Evolutionary conservation across 1,140 invertebrate species (phyloP), one percentile per base, ranked within the genome.

Genomic region (Drosophila virilis): DNA sequence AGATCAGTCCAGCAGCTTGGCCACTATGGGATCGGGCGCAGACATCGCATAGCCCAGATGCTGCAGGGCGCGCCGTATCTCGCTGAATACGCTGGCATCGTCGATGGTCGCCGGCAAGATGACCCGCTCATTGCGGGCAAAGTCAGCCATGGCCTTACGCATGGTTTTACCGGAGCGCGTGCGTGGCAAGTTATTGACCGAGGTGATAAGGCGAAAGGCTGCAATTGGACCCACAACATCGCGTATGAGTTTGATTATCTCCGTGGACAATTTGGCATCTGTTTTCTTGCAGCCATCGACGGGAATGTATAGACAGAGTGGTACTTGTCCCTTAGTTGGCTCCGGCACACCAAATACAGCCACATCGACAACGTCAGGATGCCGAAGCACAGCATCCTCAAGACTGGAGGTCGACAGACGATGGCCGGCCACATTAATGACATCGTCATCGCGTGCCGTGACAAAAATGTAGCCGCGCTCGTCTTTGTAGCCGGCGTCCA

Each of bases 401-500:
- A 99, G 91, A 0, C 96, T 96, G 1, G 96, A 95, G 0, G 97
- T 98, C 0, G 97, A 98, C 9, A 99, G 93, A 46, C 98, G 93
- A 90, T 98, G 97, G 0, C 98, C 98, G 2, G 98, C 96, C 0
- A 99, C 97, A 89, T 99, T 99, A 61, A 99, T 98, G n/a, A 99
- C 96, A 92, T 99, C 98, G 93, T 99, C 98, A 61, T 97, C 97
- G 22, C 98, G 93, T 0, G 97, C 96, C 35, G 97, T 97, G 0
- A 99, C 97, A 85, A 96, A 97, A 1, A 99, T 94, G 64, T 97
- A 97, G 4, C 97, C 97, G 69, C 96, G 95, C 57, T 96, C 94
- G 83, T 98, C 97, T 38, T 95, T 94, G 84, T 96, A 97, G 0
- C 98, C 98, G 0, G 97, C 97, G 90, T 99, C 98, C 96, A 98